Evolutionary conservation across 2,888 invertebrate genomes (phyloP), one percentile per base, ranked within the genome.

Genomic region (Temnothorax rugatulus): DNA sequence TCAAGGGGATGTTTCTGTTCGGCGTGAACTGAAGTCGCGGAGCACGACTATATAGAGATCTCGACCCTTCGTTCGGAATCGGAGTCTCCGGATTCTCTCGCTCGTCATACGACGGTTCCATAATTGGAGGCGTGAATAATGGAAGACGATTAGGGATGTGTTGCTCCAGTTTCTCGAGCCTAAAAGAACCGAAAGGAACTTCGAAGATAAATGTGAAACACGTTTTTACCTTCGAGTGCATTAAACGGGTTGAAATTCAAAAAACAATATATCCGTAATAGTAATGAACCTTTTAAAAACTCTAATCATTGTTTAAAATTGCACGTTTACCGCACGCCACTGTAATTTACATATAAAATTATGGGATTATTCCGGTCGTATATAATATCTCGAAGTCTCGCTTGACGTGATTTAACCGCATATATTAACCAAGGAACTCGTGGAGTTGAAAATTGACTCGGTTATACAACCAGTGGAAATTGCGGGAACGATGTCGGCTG

Each of bases 1-100:
- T 79, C 79, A 79, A 79, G 79, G 79, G 79, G 79, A 79, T 79
- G 79, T 57, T 59, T 13, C 79, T 18, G 13, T 68, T 34, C 13
- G 21, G 8, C 13, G 29, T 13, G 13, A 66, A 34, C 34, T 41
- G 34, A 29, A 29, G 29, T 29, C 29, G 18, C 52, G 18, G 4
- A 57, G 50, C 66, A 38, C 13, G n/a, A 34, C 15, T 41, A 3
- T 29, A 3, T 29, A 13, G 47, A 52, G 7, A 38, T 25, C 21
- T 18, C 18, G 1, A 34, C 7, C 41, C 9, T 47, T 47, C 34
- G n/a, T 50, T 21, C 21, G 3, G 18, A 52, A 71, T 18, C 44
- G 5, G 47, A n/a, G 0, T 44, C 41, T 73, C 18, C 8, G n/a
- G 38, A 44, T 44, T 13, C 11, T 34, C 29, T 34, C 50, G 11